phyloP scores from a whole-genome alignment of 2,113 vertebrate genomes.

The Sylvilagus bachmani region DNA sequence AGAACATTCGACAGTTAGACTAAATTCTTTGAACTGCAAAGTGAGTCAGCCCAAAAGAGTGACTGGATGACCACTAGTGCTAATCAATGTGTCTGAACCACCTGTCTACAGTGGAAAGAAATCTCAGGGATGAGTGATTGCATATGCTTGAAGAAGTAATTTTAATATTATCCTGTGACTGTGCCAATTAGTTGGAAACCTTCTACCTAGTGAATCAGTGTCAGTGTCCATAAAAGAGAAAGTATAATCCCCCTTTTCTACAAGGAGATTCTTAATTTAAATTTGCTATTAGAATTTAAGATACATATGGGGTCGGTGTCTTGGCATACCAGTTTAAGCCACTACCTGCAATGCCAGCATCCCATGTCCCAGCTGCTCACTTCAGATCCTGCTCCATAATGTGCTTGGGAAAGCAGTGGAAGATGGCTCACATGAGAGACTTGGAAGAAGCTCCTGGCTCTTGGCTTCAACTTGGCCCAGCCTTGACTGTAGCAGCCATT shows the following conservation, averaged over 20 bases:
- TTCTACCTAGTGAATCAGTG: neutral
- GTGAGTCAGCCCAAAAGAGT: constrained; percentile 37
- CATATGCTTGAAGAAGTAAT: neutral
- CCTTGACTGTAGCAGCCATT: too few relatives aligned
- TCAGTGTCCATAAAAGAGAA: neutral
- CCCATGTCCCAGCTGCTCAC: too few relatives aligned
- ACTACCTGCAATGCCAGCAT: too few relatives aligned
- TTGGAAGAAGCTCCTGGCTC: too few relatives aligned
- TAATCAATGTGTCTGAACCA: neutral
- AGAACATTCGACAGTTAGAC: neutral
- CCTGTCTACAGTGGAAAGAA: neutral
- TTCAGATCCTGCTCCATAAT: too few relatives aligned
- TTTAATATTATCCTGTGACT: neutral
- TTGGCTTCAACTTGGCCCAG: too few relatives aligned
- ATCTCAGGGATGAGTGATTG: neutral
- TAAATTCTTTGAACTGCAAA: constrained; percentile 2
- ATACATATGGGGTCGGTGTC: too few relatives aligned
- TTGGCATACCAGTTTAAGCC: too few relatives aligned
- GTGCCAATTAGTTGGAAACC: neutral
- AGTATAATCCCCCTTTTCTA: constrained; percentile 14
- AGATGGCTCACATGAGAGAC: too few relatives aligned
- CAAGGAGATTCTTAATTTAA: neutral
- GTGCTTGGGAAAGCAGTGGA: too few relatives aligned
- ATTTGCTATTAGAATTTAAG: neutral
- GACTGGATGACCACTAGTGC: neutral